Conservation (phyloP, 2,888 invertebrate species). For the Biston betularia region DNA sequence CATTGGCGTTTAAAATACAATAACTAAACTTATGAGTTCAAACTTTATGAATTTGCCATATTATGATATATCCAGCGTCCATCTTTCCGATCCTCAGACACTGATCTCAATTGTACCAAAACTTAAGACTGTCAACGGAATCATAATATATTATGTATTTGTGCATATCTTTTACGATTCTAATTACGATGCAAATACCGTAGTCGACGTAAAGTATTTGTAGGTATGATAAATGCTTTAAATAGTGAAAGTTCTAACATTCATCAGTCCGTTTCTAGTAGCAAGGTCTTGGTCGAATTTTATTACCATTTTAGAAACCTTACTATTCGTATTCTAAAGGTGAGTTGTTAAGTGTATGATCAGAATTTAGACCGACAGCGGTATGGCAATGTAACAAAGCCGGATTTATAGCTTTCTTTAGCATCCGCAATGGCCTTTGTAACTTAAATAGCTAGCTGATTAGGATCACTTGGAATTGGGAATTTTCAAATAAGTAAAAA, state of each 20-base stretch:
- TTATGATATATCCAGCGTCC: too few relatives aligned
- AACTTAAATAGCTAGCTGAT: too few relatives aligned
- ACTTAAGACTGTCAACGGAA: too few relatives aligned
- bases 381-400: not conserved
- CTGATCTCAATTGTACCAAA: too few relatives aligned
- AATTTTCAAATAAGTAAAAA: not conserved
- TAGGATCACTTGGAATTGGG: not conserved
- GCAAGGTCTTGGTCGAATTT: slow-evolving; percentile 30
- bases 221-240: not conserved
- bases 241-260: slow-evolving; percentile 28
- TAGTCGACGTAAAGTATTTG: not conserved
- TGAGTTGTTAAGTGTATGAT: slow-evolving; percentile 9
- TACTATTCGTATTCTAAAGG: slow-evolving; percentile 22
- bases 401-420: not conserved
- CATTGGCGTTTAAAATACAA: too few relatives aligned
- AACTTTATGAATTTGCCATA: too few relatives aligned
- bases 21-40: too few relatives aligned
- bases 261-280: slow-evolving; percentile 16
- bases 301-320: slow-evolving; percentile 31
- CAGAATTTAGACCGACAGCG: slow-evolving; percentile 23
- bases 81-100: too few relatives aligned
- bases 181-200: too few relatives aligned
- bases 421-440: too few relatives aligned
- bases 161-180: too few relatives aligned
- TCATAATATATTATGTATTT: too few relatives aligned